Conservation (phyloP, 2,797 vertebrate species). For the Cygnus olor region DNA sequence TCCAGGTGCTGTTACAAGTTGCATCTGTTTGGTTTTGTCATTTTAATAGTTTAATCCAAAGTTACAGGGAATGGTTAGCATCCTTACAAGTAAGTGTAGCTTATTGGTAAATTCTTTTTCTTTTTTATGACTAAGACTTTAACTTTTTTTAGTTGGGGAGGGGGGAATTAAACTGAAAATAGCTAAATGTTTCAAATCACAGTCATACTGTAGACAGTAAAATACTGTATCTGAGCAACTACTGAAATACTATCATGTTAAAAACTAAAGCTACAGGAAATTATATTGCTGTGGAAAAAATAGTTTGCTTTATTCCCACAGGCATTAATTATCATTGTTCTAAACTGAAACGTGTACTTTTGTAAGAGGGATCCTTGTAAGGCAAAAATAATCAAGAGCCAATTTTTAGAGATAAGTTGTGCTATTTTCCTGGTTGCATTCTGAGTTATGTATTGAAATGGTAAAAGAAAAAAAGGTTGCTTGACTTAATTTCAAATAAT, state of each 20-base stretch:
- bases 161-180: not conserved
- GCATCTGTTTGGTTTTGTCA: not conserved
- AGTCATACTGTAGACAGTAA: not conserved
- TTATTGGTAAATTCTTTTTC: not conserved
- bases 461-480: not conserved
- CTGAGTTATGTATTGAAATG: not conserved
- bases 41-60: not conserved
- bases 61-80: fast-evolving
- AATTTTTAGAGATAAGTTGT: slow-evolving; percentile 26
- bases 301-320: slow-evolving; percentile 31
- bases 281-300: slow-evolving; percentile 27
- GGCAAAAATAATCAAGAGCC: slow-evolving; percentile 26
- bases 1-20: not conserved
- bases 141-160: not conserved
- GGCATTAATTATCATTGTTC: slow-evolving; percentile 53
- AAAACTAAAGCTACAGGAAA: slow-evolving; percentile 32
- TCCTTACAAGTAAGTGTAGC: not conserved
- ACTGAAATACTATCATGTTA: not conserved
- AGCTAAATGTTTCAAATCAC: slow-evolving; percentile 7
- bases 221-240: not conserved
- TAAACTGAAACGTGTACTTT: slow-evolving; percentile 23
- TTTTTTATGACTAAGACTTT: not conserved
- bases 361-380: slow-evolving; percentile 19
- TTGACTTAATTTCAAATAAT: not conserved
- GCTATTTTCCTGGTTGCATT: not conserved